Conservation (phyloP, 2,113 vertebrate species). For the Danionella cerebrum region DNA sequence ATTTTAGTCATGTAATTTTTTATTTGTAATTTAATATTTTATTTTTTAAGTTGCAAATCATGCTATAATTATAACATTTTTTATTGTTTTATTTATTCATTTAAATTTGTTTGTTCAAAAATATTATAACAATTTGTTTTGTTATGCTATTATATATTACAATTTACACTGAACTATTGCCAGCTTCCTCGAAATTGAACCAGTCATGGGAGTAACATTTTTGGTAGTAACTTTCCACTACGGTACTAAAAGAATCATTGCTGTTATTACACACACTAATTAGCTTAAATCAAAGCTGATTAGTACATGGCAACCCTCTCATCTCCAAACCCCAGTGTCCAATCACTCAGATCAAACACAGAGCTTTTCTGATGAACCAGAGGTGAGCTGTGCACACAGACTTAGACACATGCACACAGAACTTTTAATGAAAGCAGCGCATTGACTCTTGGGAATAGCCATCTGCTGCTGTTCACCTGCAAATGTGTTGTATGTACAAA, state of each 20-base stretch:
- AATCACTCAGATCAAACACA: conserved; percentile 3
- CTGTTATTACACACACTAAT: background rate
- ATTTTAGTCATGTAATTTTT: no score
- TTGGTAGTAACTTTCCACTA: background rate
- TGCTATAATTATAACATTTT: background rate
- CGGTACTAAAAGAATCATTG: background rate
- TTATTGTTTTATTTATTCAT: no score
- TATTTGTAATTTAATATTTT: no score
- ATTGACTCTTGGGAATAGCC: background rate
- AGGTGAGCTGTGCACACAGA: background rate
- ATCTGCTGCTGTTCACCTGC: conserved; percentile 1
- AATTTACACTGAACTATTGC: no score
- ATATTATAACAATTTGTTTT: no score
- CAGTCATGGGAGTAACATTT: background rate
- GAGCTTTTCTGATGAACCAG: background rate
- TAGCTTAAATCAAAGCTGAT: conserved; percentile 11
- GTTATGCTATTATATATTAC: no score
- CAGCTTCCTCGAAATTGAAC: no score
- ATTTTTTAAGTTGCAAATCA: no score
- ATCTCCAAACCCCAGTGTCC: background rate
- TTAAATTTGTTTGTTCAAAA: no score
- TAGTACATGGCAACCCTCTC: background rate
- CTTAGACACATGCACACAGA: background rate
- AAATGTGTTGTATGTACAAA: background rate
- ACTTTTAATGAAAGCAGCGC: background rate